Conservation (phyloP, 2,888 invertebrate genomes). For the Spialia ferax region DNA sequence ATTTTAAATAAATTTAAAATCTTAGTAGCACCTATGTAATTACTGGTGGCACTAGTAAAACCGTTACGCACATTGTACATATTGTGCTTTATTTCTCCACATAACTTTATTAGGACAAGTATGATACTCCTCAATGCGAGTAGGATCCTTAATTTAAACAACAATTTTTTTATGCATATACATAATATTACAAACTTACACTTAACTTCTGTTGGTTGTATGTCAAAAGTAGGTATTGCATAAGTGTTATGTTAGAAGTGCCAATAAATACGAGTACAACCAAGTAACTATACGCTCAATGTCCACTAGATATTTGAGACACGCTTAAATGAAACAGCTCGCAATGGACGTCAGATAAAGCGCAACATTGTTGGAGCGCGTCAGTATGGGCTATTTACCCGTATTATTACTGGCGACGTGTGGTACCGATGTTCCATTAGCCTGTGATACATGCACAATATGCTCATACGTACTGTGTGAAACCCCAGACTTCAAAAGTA, state of each 20-base stretch:
- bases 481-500: no score
- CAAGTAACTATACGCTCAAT: not conserved
- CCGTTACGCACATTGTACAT: no score
- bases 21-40: no score
- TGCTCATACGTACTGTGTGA: not conserved
- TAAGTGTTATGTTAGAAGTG: not conserved
- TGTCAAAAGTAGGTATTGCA: no score
- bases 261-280: not conserved
- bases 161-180: no score
- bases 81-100: no score
- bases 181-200: no score
- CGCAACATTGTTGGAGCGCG: not conserved
- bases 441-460: not conserved
- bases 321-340: not conserved
- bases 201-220: not conserved
- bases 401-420: slow-evolving; percentile 23
- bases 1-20: no score
- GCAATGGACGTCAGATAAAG: slow-evolving; percentile 18
- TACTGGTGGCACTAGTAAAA: no score
- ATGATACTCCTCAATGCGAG: no score
- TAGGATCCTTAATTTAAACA: no score
- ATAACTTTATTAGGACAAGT: no score
- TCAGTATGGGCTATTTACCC: slow-evolving; percentile 13
- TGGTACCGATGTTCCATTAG: slow-evolving; percentile 17
- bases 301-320: not conserved